Percentiles rank a stretch among this genome's conserved stretches.
These are phyloP conservation scores for Macrophya alboannulata DNA, from an alignment of 2,888 invertebrate genomes.

Conservation along the genomic window DNA sequence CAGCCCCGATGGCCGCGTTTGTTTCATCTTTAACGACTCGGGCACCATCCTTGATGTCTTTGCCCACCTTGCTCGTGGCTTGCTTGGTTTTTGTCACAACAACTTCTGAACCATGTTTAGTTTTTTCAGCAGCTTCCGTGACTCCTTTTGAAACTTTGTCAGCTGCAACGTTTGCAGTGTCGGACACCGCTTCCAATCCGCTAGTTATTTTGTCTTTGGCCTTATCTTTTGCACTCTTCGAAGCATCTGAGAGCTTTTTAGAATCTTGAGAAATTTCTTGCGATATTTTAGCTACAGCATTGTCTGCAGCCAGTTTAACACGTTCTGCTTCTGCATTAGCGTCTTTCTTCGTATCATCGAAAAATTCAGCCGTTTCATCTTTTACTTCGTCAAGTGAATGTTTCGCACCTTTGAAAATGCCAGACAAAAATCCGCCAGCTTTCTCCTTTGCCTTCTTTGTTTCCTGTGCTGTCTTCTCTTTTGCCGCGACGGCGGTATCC, in stretches of 20 bases:
- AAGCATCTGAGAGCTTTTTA: constrained; percentile 61
- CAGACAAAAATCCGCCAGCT: constrained; percentile 58
- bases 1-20: constrained; percentile 18
- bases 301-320: constrained; percentile 64
- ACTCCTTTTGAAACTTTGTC: constrained; percentile 64
- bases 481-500: constrained; percentile 76
- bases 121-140: constrained; percentile 47
- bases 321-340: constrained; percentile 71
- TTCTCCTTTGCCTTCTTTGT: constrained; percentile 62
- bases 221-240: constrained; percentile 57
- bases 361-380: constrained; percentile 66
- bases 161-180: constrained; percentile 63
- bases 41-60: constrained; percentile 61
- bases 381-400: constrained; percentile 78
- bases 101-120: constrained; percentile 49
- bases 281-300: constrained; percentile 61
- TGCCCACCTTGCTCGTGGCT: constrained; percentile 59
- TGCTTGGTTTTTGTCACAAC: constrained; percentile 57
- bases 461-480: constrained; percentile 60
- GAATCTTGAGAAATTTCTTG: constrained; percentile 61
- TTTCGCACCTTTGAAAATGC: constrained; percentile 64
- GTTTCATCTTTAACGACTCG: constrained; percentile 57
- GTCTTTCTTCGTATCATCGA: constrained; percentile 69
- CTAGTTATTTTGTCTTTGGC: constrained; percentile 51
- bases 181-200: constrained; percentile 56